These are phyloP conservation scores for Wiebesia pumilae DNA, from an alignment of 1,140 invertebrate genomes.

Conservation along the genomic window DNA sequence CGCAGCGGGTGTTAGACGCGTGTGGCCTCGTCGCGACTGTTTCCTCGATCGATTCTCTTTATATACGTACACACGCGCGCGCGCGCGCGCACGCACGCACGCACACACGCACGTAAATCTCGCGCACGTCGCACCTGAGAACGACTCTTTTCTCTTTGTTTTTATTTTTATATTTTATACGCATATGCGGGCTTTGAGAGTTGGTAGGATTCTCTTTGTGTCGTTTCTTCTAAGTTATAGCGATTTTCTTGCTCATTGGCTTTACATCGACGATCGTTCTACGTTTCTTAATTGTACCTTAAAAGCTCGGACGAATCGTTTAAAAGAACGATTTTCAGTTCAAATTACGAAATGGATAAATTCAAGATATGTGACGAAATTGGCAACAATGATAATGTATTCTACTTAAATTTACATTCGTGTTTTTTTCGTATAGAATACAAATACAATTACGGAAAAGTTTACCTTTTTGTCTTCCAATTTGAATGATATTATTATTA, in stretches of 20 bases:
- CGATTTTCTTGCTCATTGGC: neutral
- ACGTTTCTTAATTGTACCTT: too few species aligned
- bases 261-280: neutral
- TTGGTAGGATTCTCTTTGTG: neutral
- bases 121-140: neutral
- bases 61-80: too few species aligned
- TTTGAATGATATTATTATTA: neutral
- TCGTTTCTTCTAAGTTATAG: neutral
- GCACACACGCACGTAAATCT: neutral
- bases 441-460: neutral
- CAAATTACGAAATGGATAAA: too few species aligned
- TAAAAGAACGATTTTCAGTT: neutral
- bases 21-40: constrained; percentile 4
- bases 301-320: neutral
- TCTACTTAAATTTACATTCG: too few species aligned
- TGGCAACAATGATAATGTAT: too few species aligned
- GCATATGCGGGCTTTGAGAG: neutral
- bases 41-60: constrained; percentile 2
- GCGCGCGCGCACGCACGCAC: too few species aligned
- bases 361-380: too few species aligned
- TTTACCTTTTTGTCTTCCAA: neutral
- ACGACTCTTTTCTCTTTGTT: neutral
- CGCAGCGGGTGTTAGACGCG: neutral
- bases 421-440: too few species aligned
- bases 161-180: neutral